Base-by-base conservation (phyloP, 2,888 invertebrate genomes). In the Eupithecia subumbrata region DNA sequence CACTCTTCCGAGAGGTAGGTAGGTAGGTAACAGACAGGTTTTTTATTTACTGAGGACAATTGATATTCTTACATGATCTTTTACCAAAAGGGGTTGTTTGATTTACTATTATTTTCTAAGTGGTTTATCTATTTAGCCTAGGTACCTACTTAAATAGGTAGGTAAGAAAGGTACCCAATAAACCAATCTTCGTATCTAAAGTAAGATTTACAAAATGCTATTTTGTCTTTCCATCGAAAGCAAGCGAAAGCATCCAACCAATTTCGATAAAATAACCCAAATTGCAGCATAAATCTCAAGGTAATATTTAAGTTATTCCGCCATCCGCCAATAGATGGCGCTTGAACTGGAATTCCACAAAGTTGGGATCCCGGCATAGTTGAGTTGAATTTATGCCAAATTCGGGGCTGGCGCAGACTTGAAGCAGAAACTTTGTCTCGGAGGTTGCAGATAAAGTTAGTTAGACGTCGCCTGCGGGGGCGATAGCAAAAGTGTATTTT, bases 251-350 rank as follows among this genome's bases (percentile, higher is more conserved):
- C 63, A 68, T 63, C 63, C 71, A 67, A 75, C 75, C 72, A 79
- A 77, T 82, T 78, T 76, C 73, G 69, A 75, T 74, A 79, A 79
- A 79, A 77, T 78, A 76, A 69, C 75, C 75, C 56, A 70, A 78
- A 74, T 72, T 67, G 72, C 78, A 40, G 71, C 81, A 81, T 79
- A 81, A 81, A 81, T 81, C 78, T 79, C 67, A 48, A 67, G 69
- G 70, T 73, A 76, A 78, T 78, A 77, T 79, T 80, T 75, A 76
- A 80, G 80, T 76, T 80, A 79, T 78, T 74, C 77, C 75, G 79
- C 79, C 79, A 82, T 80, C 78, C 81, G 70, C 79, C 82, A 73
- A 75, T 84, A 85, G 84, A 84, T 85, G 85, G 84, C 84, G 85
- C 76, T 79, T 79, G 76, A 79, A 73, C 78, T 72, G 14, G 76